These are phyloP conservation scores for Petaurus breviceps DNA, from an alignment of 2,113 vertebrate genomes.

Conservation along the genomic window DNA sequence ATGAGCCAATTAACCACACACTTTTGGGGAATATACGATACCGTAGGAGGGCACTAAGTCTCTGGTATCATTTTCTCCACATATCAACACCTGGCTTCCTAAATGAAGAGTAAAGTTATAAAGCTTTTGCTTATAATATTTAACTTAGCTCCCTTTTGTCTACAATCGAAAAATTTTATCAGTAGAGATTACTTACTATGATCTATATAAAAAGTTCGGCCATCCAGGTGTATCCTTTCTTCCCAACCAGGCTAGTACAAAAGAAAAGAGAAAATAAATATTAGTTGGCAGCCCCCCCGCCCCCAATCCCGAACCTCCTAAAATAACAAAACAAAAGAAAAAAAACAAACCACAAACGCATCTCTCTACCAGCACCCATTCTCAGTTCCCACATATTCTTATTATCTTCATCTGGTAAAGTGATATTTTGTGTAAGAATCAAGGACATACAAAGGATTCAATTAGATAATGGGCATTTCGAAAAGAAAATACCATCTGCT, in stretches of 20 bases:
- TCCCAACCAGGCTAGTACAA: conserved; percentile 96
- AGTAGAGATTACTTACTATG: conserved; percentile 92
- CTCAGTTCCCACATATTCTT: not conserved
- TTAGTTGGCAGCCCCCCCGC: not conserved
- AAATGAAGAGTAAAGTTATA: conserved; percentile 85
- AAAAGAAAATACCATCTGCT: rapidly evolving
- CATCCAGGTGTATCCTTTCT: conserved; percentile 96
- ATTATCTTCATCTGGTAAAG: not conserved
- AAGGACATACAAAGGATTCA: not conserved
- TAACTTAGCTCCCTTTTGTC: conserved; percentile 58
- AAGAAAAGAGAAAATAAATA: not conserved
- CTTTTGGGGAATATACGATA: conserved; percentile 84
- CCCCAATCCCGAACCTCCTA: not conserved
- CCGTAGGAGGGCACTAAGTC: conserved; percentile 87
- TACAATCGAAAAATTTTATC: not conserved
- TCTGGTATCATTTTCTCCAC: conserved; percentile 85
- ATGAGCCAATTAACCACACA: conserved; percentile 82
- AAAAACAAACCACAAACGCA: not conserved
- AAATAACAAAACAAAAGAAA: not conserved
- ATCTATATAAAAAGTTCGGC: conserved; percentile 98
- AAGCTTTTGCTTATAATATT: conserved; percentile 82
- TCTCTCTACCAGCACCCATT: not conserved
- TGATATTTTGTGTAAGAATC: not conserved
- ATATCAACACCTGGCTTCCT: conserved; percentile 89
- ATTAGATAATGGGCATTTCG: not conserved